Base-by-base conservation (phyloP, 2,113 vertebrate genomes). In the Dromaius novaehollandiae region DNA sequence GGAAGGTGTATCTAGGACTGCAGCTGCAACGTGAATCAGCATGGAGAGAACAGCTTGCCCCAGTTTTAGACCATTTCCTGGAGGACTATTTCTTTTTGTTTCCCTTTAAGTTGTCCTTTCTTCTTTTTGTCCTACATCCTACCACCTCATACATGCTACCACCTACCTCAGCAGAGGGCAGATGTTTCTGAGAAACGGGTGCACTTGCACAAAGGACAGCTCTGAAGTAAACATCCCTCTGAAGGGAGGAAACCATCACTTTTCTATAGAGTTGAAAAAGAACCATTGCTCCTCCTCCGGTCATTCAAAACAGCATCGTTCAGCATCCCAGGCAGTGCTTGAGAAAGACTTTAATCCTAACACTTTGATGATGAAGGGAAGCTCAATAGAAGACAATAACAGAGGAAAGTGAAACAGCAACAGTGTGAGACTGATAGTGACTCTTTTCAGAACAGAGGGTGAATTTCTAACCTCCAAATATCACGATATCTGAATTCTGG, bases 51-150 rank as follows among this genome's bases (percentile, higher is more conserved):
- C 65, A 32, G 65, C 65, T 32, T 44, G 65, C 42, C 28, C 40
- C 40, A 65, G 26, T 66, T 28, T 42, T 30, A 32, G 40, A 44
- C 18, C 28, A 18, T 44, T 46, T 68, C 65, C 65, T 68, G 42
- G 40, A 44, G 44, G 28, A 42, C 17, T 38, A 3, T 46, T 46
- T 30, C 10, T 0, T 15, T 14, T 13, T 28, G 44, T n/a, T 88
- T 53, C 58, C 51, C 66, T 30, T 53, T 5, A 13, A 13, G 32
- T 8, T 38, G 42, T 28, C 24, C 65, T 44, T 36, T 22, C 40
- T 8, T 38, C 40, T 26, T 2, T 0, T 58, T 2, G 18, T 26
- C 3, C 34, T 6, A 18, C 9, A 5, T 44, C 6, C n/a, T 5
- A 64, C 22, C 0, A 3, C n/a, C 51, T 20, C 53, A 6, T 6